A percentile compares a stretch with the other conserved stretches of the same genome.
phyloP scores from a whole-genome alignment of 2,113 vertebrate species.

The Lipophrys pholis region DNA sequence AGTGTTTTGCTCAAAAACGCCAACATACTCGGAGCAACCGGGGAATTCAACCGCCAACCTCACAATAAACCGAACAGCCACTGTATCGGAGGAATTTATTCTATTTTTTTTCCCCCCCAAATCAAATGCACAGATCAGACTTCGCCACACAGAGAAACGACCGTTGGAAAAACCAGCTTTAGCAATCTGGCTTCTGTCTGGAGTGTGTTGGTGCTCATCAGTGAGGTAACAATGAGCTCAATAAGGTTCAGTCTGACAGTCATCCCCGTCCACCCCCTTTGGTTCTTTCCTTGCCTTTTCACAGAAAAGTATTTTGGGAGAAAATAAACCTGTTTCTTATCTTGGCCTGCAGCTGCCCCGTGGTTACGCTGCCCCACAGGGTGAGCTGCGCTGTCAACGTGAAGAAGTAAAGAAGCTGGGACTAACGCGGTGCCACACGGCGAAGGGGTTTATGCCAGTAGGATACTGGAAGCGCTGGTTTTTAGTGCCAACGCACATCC shows the following conservation, averaged over 20 bases:
- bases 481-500: constrained; percentile 22
- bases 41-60: constrained; percentile 18
- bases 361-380: constrained; percentile 52
- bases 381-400: constrained; percentile 59
- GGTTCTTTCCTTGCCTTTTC: constrained; percentile 48
- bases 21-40: constrained; percentile 5
- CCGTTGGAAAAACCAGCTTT: no score
- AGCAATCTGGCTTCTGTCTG: constrained; percentile 7
- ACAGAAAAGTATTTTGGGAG: constrained; percentile 55
- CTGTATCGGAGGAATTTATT: constrained; percentile 3
- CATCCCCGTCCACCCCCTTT: constrained; percentile 14
- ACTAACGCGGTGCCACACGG: constrained; percentile 3
- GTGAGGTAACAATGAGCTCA: constrained; percentile 55
- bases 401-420: constrained; percentile 40
- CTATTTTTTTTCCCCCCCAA: not conserved
- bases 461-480: not conserved
- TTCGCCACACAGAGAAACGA: not conserved
- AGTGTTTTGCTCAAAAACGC: constrained; percentile 18
- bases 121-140: constrained; percentile 10
- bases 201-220: constrained; percentile 45
- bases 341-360: constrained; percentile 68
- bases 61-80: not conserved
- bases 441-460: not conserved
- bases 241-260: constrained; percentile 44
- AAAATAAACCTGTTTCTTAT: constrained; percentile 72